phyloP scores from a whole-genome alignment of 2,888 invertebrate species.

The Drosophila histrio region DNA sequence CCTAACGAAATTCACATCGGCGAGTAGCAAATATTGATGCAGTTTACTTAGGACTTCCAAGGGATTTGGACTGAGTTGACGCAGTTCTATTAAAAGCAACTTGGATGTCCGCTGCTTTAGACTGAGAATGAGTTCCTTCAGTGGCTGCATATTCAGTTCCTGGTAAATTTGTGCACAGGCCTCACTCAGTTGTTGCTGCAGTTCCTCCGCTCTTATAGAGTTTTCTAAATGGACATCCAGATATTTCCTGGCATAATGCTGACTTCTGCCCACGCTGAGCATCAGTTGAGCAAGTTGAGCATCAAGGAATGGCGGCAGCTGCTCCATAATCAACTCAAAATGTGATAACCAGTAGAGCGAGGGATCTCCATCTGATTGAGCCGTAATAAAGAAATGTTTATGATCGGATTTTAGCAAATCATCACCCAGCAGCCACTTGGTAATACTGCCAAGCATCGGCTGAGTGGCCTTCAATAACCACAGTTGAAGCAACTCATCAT shows the following conservation, averaged over 20 bases:
- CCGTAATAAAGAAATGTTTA: conserved; percentile 31
- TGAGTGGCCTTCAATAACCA: conserved; percentile 32
- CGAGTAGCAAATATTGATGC: conserved; percentile 46
- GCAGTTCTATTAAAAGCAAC: conserved; percentile 15
- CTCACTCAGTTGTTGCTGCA: conserved; percentile 2
- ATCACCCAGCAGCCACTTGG: conserved; percentile 38
- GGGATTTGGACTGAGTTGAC: background rate
- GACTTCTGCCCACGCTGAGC: conserved; percentile 35
- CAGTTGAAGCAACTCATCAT: conserved; percentile 10
- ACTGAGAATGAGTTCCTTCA: background rate
- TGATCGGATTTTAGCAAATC: background rate
- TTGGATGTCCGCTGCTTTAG: conserved; percentile 30
- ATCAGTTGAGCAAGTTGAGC: conserved; percentile 4
- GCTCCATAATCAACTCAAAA: conserved; percentile 14
- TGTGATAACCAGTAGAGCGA: conserved; percentile 36
- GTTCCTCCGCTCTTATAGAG: background rate
- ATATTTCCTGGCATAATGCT: conserved; percentile 15
- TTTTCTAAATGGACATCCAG: background rate
- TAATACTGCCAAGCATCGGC: conserved; percentile 18
- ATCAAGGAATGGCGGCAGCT: conserved; percentile 38
- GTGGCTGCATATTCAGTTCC: conserved; percentile 13
- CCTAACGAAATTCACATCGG: conserved; percentile 33
- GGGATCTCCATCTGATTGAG: background rate
- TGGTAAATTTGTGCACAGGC: conserved; percentile 6
- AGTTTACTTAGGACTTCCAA: conserved; percentile 24